phyloP scores from a whole-genome alignment of 2,113 vertebrate genomes.

The Barbus barbus region DNA sequence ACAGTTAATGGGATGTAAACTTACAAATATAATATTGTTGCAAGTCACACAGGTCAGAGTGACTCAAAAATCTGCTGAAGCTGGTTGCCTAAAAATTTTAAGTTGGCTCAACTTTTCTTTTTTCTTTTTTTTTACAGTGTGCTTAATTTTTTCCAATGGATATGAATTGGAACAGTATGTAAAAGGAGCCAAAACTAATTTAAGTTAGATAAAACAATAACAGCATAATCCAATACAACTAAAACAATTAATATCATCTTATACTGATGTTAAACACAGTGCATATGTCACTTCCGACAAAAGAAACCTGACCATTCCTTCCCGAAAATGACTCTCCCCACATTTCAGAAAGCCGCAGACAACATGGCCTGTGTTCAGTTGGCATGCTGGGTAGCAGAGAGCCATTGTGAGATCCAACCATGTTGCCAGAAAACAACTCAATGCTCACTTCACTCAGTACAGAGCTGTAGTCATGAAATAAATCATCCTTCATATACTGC shows the following conservation, averaged over 20 bases:
- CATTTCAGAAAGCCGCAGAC: constrained; percentile 28
- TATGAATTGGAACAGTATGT: background rate
- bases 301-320: constrained; percentile 12
- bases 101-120: no score
- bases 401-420: constrained; percentile 9
- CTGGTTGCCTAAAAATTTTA: no score
- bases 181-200: background rate
- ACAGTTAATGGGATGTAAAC: background rate
- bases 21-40: background rate
- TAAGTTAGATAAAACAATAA: background rate
- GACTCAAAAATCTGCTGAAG: no score
- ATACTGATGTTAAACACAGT: background rate
- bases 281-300: background rate
- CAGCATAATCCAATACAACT: background rate
- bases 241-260: background rate
- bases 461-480: constrained; percentile 32
- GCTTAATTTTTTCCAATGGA: background rate
- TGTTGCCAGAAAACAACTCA: constrained; percentile 34
- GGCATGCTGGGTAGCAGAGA: constrained; percentile 17
- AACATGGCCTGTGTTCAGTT: constrained; percentile 44
- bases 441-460: constrained; percentile 41
- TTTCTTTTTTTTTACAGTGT: no score
- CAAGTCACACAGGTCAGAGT: background rate
- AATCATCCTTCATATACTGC: constrained; percentile 7
- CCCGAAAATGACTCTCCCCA: background rate